A percentile compares a stretch with the other conserved stretches of the same genome.
These are phyloP conservation scores for Caenorhabditis uteleia DNA, from an alignment of 2,888 invertebrate genomes.

Conservation along the genomic window DNA sequence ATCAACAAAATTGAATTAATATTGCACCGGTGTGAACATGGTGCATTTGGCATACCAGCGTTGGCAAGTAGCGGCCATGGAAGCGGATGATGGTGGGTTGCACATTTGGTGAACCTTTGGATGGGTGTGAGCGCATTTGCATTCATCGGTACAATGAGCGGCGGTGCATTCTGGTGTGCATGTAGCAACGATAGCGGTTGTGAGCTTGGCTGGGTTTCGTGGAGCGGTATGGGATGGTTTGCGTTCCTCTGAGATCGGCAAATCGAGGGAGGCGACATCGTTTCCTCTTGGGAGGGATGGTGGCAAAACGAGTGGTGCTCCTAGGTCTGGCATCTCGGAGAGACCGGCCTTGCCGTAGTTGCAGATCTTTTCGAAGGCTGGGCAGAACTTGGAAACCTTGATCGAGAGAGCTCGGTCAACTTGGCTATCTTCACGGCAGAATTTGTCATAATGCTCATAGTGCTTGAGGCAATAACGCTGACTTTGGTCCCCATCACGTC, in stretches of 20 bases:
- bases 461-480: constrained; percentile 55
- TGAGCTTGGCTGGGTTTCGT: constrained; percentile 37
- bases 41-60: constrained; percentile 64
- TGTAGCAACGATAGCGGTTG: constrained; percentile 54
- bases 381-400: constrained; percentile 62
- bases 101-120: constrained; percentile 63
- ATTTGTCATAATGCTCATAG: constrained; percentile 52
- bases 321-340: constrained; percentile 36
- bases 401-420: constrained; percentile 40
- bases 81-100: constrained; percentile 60
- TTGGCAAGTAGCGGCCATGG: constrained; percentile 57
- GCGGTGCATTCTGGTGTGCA: constrained; percentile 60
- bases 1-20: constrained; percentile 37
- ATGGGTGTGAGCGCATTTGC: constrained; percentile 62
- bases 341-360: constrained; percentile 40
- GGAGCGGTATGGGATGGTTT: constrained; percentile 20
- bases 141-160: constrained; percentile 56
- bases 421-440: constrained; percentile 45
- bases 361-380: constrained; percentile 60
- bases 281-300: constrained; percentile 57
- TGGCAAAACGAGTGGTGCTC: constrained; percentile 51
- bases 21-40: constrained; percentile 60
- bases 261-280: constrained; percentile 49
- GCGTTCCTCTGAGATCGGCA: constrained; percentile 42
- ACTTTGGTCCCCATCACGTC: constrained; percentile 37